Percentiles rank a stretch among this genome's conserved stretches.
These are phyloP conservation scores for Euplexia lucipara DNA, from an alignment of 2,888 invertebrate genomes.

Conservation along the genomic window DNA sequence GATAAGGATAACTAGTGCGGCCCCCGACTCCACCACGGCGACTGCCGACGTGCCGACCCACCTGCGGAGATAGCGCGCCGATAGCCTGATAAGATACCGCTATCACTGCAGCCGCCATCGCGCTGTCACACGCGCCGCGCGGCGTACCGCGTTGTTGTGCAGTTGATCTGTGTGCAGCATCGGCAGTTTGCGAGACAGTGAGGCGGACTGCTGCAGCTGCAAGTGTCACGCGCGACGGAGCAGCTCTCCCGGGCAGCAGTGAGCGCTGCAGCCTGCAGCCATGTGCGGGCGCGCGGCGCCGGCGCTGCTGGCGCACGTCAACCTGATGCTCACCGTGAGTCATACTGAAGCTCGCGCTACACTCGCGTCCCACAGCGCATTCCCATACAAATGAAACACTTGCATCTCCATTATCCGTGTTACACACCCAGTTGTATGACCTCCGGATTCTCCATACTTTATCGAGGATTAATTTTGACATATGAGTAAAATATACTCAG, in stretches of 20 bases:
- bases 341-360: neutral
- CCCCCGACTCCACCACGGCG: neutral
- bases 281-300: constrained; percentile 68
- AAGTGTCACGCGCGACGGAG: too few relatives aligned
- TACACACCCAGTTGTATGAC: too few relatives aligned
- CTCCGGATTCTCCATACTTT: too few relatives aligned
- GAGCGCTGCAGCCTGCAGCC: constrained; percentile 19
- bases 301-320: constrained; percentile 78
- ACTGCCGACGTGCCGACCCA: constrained; percentile 27
- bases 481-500: too few relatives aligned
- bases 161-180: too few relatives aligned
- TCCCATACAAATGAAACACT: too few relatives aligned
- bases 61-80: constrained; percentile 37
- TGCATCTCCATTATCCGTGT: too few relatives aligned
- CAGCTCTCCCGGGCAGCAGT: constrained; percentile 5
- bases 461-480: too few relatives aligned
- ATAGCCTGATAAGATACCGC: constrained; percentile 49
- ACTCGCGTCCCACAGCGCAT: too few relatives aligned
- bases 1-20: constrained; percentile 24
- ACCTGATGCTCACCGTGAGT: constrained; percentile 80
- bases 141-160: constrained; percentile 22
- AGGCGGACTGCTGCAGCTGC: too few relatives aligned
- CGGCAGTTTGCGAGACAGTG: too few relatives aligned
- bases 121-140: constrained; percentile 30
- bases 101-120: constrained; percentile 37